A percentile compares a stretch with the other conserved stretches of the same genome.
Conservation (phyloP, 2,888 invertebrate species). For the Lithosia quadra region DNA sequence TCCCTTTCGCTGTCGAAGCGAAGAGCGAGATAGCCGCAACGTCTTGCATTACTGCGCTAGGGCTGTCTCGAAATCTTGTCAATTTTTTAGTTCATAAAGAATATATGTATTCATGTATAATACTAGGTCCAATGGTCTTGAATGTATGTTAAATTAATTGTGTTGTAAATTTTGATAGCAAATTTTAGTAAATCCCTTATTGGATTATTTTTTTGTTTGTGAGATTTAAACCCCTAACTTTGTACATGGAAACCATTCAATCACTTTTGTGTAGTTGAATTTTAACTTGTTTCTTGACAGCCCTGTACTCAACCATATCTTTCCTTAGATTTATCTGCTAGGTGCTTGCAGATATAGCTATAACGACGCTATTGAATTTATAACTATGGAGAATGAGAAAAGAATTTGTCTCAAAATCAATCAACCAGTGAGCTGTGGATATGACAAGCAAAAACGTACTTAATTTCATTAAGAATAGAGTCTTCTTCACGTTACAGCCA, state of each 20-base stretch:
- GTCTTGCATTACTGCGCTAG: slow-evolving; percentile 41
- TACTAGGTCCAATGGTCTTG: slow-evolving; percentile 21
- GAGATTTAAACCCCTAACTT: neutral
- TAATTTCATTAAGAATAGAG: slow-evolving; percentile 11
- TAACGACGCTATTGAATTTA: slow-evolving; percentile 14
- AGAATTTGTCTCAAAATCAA: neutral
- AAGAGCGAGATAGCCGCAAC: slow-evolving; percentile 29
- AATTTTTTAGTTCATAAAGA: slow-evolving; percentile 15
- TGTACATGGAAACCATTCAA: neutral
- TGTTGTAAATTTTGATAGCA: slow-evolving; percentile 38
- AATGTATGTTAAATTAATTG: slow-evolving; percentile 28
- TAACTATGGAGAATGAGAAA: neutral
- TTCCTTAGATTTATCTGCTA: slow-evolving; percentile 41
- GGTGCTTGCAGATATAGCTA: slow-evolving; percentile 37
- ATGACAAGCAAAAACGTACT: slow-evolving; percentile 24
- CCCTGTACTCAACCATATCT: slow-evolving; percentile 44
- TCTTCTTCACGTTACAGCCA: slow-evolving; percentile 21
- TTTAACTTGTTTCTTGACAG: slow-evolving; percentile 38
- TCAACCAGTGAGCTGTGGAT: slow-evolving; percentile 20
- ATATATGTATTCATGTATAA: slow-evolving; percentile 17
- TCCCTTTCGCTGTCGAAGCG: slow-evolving; percentile 34
- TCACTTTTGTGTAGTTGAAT: slow-evolving; percentile 2
- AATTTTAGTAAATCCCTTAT: slow-evolving; percentile 22
- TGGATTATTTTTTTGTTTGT: slow-evolving; percentile 17
- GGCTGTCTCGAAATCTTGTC: slow-evolving; percentile 50